Evolutionary conservation across 64 coral and sea anemone species (phyloP).

Genomic region (Platygyra sinensis): DNA sequence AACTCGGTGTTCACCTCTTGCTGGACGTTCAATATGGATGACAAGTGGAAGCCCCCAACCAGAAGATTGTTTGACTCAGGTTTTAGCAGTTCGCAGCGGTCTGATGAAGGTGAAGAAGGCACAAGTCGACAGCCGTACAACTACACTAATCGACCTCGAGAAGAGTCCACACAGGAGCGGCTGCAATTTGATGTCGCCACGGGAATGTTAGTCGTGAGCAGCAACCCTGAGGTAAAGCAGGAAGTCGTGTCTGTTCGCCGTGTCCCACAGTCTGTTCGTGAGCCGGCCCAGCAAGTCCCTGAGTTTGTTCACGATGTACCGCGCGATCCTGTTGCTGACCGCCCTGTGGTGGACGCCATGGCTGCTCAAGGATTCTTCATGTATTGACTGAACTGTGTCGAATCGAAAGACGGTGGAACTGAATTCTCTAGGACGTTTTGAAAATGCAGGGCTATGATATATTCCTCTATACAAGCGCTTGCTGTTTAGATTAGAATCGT

Average conservation of each 20-base stretch:
- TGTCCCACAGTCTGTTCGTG: background rate
- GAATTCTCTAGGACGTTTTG: background rate
- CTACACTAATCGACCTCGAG: slow-evolving; percentile 1
- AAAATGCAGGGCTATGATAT: no score
- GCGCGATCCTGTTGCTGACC: background rate
- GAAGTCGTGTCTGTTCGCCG: background rate
- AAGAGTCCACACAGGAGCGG: background rate
- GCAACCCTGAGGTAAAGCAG: background rate
- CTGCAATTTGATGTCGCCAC: slow-evolving; percentile 7
- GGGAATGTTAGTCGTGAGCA: background rate
- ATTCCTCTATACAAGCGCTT: no score
- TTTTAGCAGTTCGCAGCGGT: background rate
- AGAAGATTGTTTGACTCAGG: background rate
- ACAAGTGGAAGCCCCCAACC: background rate
- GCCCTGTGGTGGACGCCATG: slow-evolving; percentile 21
- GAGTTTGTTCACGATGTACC: background rate
- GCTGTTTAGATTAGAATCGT: no score
- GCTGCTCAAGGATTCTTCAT: slow-evolving; percentile 28
- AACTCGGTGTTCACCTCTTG: background rate
- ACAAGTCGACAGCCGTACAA: background rate
- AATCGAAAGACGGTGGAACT: background rate
- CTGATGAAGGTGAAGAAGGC: background rate
- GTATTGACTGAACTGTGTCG: background rate
- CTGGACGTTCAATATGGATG: background rate
- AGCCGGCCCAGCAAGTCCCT: background rate